These are phyloP conservation scores for Drosophila bocki DNA, from an alignment of 1,140 invertebrate genomes.

Conservation along the genomic window DNA sequence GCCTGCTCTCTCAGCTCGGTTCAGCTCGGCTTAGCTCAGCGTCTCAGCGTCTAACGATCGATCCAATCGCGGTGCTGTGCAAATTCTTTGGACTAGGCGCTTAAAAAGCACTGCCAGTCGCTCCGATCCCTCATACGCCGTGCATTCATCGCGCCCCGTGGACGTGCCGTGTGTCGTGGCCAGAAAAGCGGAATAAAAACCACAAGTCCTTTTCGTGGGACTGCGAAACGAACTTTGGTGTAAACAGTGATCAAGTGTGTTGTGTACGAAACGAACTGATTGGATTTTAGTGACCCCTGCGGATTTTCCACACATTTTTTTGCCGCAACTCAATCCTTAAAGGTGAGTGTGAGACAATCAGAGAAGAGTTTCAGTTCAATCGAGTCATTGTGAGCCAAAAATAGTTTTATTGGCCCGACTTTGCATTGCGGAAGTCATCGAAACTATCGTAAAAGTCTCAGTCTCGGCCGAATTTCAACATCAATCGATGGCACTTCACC, in stretches of 20 bases:
- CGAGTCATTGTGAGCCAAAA: neutral
- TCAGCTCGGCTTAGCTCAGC: conserved; percentile 26
- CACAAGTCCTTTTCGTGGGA: conserved; percentile 52
- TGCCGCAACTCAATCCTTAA: conserved; percentile 39
- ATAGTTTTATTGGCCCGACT: conserved; percentile 11
- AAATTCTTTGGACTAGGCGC: conserved; percentile 77
- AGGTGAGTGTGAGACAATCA: conserved; percentile 34
- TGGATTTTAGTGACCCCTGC: conserved; percentile 26
- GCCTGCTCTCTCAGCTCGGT: conserved; percentile 49
- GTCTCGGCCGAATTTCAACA: conserved; percentile 29
- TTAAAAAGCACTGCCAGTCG: conserved; percentile 73
- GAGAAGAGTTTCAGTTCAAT: neutral
- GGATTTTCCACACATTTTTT: conserved; percentile 23
- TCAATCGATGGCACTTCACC: conserved; percentile 39
- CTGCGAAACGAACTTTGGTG: conserved; percentile 60
- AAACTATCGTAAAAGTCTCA: conserved; percentile 57
- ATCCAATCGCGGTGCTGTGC: conserved; percentile 43
- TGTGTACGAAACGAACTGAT: conserved; percentile 34
- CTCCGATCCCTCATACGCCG: conserved; percentile 74
- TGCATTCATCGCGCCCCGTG: conserved; percentile 75
- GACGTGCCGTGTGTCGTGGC: conserved; percentile 67
- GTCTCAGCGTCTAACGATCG: conserved; percentile 54
- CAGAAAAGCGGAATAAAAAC: conserved; percentile 6
- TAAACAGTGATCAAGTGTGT: conserved; percentile 28
- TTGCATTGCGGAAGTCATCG: conserved; percentile 60